Evolutionary conservation across 2,888 invertebrate genomes (phyloP).

Genomic region (Hermaeophaga mercurialis): DNA sequence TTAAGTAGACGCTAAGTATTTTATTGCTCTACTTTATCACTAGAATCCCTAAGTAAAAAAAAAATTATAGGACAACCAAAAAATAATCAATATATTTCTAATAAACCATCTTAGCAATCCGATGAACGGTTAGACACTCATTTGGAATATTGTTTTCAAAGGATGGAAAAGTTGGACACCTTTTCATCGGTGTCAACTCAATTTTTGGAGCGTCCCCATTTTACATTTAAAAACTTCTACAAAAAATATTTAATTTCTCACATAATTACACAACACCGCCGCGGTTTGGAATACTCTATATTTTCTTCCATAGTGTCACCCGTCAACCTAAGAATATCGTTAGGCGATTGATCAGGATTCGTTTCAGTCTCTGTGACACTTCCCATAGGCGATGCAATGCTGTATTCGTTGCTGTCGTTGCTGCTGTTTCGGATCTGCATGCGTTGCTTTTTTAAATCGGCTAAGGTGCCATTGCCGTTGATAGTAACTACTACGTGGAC

Average conservation of each 20-base stretch:
- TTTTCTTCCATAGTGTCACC: conserved; percentile 77
- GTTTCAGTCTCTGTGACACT: conserved; percentile 59
- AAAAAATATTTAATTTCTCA: conserved; percentile 4
- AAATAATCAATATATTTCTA: too few species aligned
- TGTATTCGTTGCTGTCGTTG: conserved; percentile 53
- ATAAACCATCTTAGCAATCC: too few species aligned
- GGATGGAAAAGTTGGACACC: background rate
- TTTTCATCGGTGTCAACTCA: background rate
- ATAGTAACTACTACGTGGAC: conserved; percentile 75
- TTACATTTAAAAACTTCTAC: conserved; percentile 1
- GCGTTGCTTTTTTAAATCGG: conserved; percentile 92
- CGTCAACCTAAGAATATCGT: conserved; percentile 67
- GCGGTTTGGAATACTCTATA: conserved; percentile 73
- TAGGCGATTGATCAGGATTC: conserved; percentile 56
- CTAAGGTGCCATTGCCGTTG: conserved; percentile 77
- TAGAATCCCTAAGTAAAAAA: too few species aligned
- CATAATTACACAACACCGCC: conserved; percentile 71
- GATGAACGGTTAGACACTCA: too few species aligned
- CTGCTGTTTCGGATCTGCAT: conserved; percentile 77
- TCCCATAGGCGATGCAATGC: conserved; percentile 54
- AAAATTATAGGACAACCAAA: too few species aligned
- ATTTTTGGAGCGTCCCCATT: background rate
- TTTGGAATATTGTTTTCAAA: too few species aligned
- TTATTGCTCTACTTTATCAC: background rate
- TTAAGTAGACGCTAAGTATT: background rate